Base-by-base conservation (phyloP, 2,113 vertebrate species). In the Corythaixoides concolor region DNA sequence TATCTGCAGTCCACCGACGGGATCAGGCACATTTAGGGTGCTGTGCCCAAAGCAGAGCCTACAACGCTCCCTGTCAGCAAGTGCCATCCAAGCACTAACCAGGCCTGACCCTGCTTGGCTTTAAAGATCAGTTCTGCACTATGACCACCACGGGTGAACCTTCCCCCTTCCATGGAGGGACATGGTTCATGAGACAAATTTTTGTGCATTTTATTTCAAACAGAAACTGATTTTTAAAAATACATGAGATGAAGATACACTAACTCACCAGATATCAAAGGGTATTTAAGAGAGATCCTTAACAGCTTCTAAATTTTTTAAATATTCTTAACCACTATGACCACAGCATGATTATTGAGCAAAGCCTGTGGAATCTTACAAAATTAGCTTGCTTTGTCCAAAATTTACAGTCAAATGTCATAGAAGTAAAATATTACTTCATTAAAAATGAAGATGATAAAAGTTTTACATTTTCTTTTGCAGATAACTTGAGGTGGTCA, bases 131-230 rank as follows among this genome's bases (percentile, higher is more conserved):
- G 9, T 4, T 74, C 55, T 78, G 66, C 52, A 18, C 37, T 18
- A 3, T 6, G 30, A 39, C 12, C 39, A 68, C 53, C 23, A 33
- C 8, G 47, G 41, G 45, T 30, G 45, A 73, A 60, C 17, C 26
- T 50, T 9, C 8, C 26, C 12, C 4, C 14, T 49, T 15, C 30
- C 23, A 5, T 0, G 2, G 19, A 55, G 21, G 27, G 5, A 28
- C 28, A 32, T 1, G 19, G 47, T 67, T 33, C 35, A 23, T 0
- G 0, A 45, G 24, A 24, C 18, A 56, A 26, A 24, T 28, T 68
- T 53, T 37, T 35, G 1, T 3, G 50, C 12, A 49, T 26, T 72
- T 64, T 27, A 47, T 53, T 90, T 90, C 18, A 23, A 73, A 41
- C 7, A 17, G 53, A 47, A 45, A 60, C 1, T n/a, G 11, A 39